Evolutionary conservation across 2,888 invertebrate species (phyloP), one percentile per base, ranked within the genome.

Genomic region (Omphaloscelis lunosa): DNA sequence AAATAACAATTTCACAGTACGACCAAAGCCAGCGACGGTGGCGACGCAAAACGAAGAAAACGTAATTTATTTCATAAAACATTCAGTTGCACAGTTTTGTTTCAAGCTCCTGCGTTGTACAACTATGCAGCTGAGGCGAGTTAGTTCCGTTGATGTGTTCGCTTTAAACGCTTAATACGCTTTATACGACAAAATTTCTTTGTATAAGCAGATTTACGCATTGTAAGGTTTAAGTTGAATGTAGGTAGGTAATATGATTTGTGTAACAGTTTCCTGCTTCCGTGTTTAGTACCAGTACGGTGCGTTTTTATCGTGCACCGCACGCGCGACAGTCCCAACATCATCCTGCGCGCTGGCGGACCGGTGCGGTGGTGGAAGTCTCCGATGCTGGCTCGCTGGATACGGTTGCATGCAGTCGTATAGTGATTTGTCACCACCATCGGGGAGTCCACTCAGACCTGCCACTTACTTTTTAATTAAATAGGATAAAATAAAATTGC

Each of bases 61-160:
- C 88, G 89, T 91, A 93, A 93, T 93, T 93, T 91, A 91, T 92
- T 91, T 92, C 87, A 91, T 93, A 93, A 93, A 93, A 93, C 91
- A 93, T 94, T 93, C 92, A 91, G 88, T 90, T 90, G 88, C 80
- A 79, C 89, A 84, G 91, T 93, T 93, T 93, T 91, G 90, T 91
- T 92, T 86, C 87, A 77, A 89, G 84, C 85, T 83, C 75, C 74
- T 80, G 80, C 82, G 83, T 80, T 87, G 87, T 89, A 87, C 85
- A 88, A 89, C 83, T 83, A 82, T 88, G 88, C 90, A 87, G 82
- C 80, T 82, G 84, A 48, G 79, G 86, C 65, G 41, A 45, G n/a
- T 75, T 83, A 83, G 82, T 80, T 80, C 66, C 75, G 79, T 80
- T 87, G 53, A 69, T 82, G 77, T 72, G 3, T 61, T 48, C 15